Base-by-base conservation (phyloP, 2,888 invertebrate genomes). In the Conchocele bisecta region DNA sequence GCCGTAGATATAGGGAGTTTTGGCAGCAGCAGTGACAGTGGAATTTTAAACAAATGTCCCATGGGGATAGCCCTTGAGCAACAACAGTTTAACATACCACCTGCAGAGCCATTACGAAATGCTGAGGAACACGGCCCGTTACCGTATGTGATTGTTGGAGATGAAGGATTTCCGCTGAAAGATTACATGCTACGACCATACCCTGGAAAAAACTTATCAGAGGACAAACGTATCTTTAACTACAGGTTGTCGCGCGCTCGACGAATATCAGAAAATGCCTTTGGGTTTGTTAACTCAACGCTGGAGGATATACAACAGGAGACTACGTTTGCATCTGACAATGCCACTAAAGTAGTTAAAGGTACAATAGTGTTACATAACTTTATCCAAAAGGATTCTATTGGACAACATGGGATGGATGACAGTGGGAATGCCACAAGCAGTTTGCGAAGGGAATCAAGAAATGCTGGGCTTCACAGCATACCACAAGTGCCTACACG, bases 171-270 rank as follows among this genome's bases (percentile, higher is more conserved):
- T 54, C 58, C 64, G 3, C 41, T 81, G 13, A 61, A 51, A 35
- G 6, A 11, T 0, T 46, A 74, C 46, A 9, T 79, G 6, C 65
- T 81, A 60, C 66, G 71, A 53, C 81, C 81, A 1, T 80, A 60
- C 53, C 60, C 72, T n/a, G 28, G 42, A 11, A 31, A 54, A 13
- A 26, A 39, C 17, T 24, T 75, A 9, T 26, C 15, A 15, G 11
- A 33, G 13, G 37, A 35, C 5, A 31, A 57, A 41, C 46, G 33
- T 37, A 39, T 50, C 5, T 68, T 56, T 33, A 61, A 61, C 31
- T 68, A 54, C 35, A 50, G 61, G 33, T 24, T 61, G n/a, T 61
- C 56, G 5, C 44, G 57, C 15, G 53, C 57, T 4, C 20, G 63
- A 3, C 11, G 57, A 50, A 50, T 63, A 33, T 46, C 46, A 7